Evolutionary conservation across 2,888 invertebrate genomes (phyloP).

Genomic region (Alloscopus bannaensis): DNA sequence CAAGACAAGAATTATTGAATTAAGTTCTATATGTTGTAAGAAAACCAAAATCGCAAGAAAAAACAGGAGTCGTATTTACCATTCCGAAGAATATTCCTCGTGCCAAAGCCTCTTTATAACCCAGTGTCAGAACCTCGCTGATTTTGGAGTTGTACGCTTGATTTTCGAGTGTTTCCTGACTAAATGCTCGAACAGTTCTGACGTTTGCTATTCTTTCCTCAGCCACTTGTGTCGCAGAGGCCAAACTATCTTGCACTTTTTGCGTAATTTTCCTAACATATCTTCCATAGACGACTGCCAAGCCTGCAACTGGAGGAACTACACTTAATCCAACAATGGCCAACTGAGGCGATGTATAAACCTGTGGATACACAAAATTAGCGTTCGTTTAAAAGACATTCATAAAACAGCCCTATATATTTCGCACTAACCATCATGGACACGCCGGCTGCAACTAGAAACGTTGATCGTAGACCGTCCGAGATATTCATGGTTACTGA

Average conservation of each 20-base stretch:
- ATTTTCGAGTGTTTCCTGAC: constrained; percentile 88
- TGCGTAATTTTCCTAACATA: constrained; percentile 90
- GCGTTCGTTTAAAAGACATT: too few species aligned
- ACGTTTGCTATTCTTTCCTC: constrained; percentile 95
- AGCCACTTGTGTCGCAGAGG: constrained; percentile 83
- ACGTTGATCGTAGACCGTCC: constrained; percentile 91
- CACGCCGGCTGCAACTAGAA: constrained; percentile 84
- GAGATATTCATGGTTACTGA: constrained; percentile 95
- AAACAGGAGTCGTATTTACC: constrained; percentile 78
- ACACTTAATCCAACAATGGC: constrained; percentile 90
- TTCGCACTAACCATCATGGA: constrained; percentile 86
- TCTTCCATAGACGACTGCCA: constrained; percentile 89
- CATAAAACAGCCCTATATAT: too few species aligned
- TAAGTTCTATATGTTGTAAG: constrained; percentile 12
- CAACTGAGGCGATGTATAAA: constrained; percentile 93
- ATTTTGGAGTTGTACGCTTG: constrained; percentile 82
- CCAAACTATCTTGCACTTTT: constrained; percentile 83
- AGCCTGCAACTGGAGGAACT: constrained; percentile 91
- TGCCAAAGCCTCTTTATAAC: constrained; percentile 91
- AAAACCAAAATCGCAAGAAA: constrained; percentile 7
- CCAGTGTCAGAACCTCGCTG: constrained; percentile 83
- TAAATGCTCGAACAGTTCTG: constrained; percentile 94
- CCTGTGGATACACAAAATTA: too few species aligned
- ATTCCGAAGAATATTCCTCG: constrained; percentile 93
- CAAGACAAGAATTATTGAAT: constrained; percentile 39